Evolutionary conservation across 2,113 vertebrate genomes (phyloP).

Genomic region (Sceloporus tristichus): DNA sequence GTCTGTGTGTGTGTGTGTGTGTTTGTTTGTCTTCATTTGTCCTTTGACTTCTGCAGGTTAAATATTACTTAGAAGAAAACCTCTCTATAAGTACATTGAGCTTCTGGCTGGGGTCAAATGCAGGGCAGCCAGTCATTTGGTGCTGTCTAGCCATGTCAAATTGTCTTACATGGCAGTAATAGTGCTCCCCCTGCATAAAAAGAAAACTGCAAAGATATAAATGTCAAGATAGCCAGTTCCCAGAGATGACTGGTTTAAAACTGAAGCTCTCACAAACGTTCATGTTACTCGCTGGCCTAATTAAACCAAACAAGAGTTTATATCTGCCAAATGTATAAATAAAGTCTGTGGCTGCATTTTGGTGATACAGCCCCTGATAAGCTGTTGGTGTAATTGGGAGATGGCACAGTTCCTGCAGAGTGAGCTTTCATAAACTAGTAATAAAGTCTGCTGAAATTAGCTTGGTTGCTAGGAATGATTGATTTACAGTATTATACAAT

Average conservation of each 20-base stretch:
- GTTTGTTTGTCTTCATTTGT: slow-evolving; percentile 55
- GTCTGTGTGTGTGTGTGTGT: slow-evolving; percentile 22
- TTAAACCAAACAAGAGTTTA: slow-evolving; percentile 76
- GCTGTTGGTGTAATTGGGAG: slow-evolving; percentile 56
- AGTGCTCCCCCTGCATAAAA: slow-evolving; percentile 74
- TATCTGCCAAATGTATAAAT: slow-evolving; percentile 75
- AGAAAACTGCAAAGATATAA: slow-evolving; percentile 77
- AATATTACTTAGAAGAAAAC: slow-evolving; percentile 64
- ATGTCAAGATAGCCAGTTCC: slow-evolving; percentile 76
- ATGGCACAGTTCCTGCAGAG: slow-evolving; percentile 59
- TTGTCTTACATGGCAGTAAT: slow-evolving; percentile 69
- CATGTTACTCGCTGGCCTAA: slow-evolving; percentile 76
- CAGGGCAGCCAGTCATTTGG: slow-evolving; percentile 74
- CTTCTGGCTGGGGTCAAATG: slow-evolving; percentile 69
- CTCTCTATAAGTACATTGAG: slow-evolving; percentile 68
- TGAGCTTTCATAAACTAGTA: slow-evolving; percentile 69
- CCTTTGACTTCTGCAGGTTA: slow-evolving; percentile 67
- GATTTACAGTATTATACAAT: slow-evolving; percentile 53
- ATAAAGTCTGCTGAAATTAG: slow-evolving; percentile 60
- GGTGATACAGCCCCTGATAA: slow-evolving; percentile 58
- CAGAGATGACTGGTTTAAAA: slow-evolving; percentile 75
- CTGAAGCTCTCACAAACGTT: slow-evolving; percentile 71
- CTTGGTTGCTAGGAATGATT: slow-evolving; percentile 65
- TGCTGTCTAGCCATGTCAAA: slow-evolving; percentile 74
- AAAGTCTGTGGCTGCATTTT: slow-evolving; percentile 69